phyloP scores from a whole-genome alignment of 2,797 vertebrate species.

The Lepus townsendii region DNA sequence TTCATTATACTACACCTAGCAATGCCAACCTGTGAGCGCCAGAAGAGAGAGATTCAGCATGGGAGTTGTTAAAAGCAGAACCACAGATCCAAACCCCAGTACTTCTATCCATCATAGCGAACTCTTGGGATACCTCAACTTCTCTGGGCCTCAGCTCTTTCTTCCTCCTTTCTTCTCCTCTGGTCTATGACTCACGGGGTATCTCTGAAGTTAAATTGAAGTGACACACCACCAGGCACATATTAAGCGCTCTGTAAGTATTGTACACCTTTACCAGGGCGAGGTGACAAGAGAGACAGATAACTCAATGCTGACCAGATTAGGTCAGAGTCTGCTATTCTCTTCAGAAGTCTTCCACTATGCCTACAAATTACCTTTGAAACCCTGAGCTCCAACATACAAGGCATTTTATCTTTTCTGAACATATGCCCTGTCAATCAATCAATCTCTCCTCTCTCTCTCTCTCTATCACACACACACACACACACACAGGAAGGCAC shows the following conservation, averaged over 20 bases:
- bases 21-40: neutral
- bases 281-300: neutral
- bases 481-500: rapidly evolving
- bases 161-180: neutral
- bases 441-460: too few species aligned
- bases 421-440: neutral
- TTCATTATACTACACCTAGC: neutral
- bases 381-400: neutral
- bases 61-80: neutral
- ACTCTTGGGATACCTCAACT: neutral
- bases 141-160: neutral
- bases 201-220: neutral
- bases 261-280: neutral
- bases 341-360: neutral
- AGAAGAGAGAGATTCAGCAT: neutral
- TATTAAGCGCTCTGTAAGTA: neutral
- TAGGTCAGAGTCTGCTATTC: neutral
- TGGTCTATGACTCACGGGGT: neutral
- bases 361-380: neutral
- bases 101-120: too few species aligned
- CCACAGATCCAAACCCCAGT: neutral
- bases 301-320: neutral
- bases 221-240: neutral
- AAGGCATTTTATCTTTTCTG: neutral
- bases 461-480: neutral